phyloP scores from a whole-genome alignment of 2,797 vertebrate species.

The Intellagama lesueurii region DNA sequence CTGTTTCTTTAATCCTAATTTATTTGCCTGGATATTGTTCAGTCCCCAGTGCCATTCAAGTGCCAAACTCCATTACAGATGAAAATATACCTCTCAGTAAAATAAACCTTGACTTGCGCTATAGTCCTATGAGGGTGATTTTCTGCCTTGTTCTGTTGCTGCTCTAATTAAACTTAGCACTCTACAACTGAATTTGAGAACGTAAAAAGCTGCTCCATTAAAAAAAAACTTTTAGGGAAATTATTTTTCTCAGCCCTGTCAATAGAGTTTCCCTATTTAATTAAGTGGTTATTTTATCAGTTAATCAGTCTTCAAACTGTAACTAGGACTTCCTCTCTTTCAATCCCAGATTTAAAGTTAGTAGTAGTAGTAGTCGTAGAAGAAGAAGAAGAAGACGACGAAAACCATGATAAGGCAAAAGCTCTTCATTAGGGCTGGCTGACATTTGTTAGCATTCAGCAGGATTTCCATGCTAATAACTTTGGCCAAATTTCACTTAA shows the following conservation, averaged over 20 bases:
- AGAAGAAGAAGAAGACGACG: background rate
- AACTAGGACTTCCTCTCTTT: background rate
- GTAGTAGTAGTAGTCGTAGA: too few relatives aligned
- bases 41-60: constrained; percentile 7
- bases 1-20: background rate
- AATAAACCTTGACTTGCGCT: constrained; percentile 16
- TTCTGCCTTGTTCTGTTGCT: constrained; percentile 4
- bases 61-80: constrained; percentile 6
- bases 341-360: constrained; percentile 38
- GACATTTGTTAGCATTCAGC: background rate
- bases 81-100: constrained; percentile 32
- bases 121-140: constrained; percentile 20
- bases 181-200: background rate
- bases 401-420: constrained; percentile 26
- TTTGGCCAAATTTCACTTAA: background rate
- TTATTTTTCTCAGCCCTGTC: background rate
- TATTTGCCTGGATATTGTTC: constrained; percentile 11
- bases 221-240: constrained; percentile 19
- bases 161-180: constrained; percentile 9
- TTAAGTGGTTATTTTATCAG: constrained; percentile 46
- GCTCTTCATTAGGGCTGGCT: constrained; percentile 26
- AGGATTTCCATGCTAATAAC: background rate
- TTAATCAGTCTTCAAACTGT: constrained; percentile 50
- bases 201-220: background rate
- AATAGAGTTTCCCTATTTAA: constrained; percentile 40